Evolutionary conservation across 2,797 vertebrate genomes (phyloP).

Genomic region (Coendou prehensilis): DNA sequence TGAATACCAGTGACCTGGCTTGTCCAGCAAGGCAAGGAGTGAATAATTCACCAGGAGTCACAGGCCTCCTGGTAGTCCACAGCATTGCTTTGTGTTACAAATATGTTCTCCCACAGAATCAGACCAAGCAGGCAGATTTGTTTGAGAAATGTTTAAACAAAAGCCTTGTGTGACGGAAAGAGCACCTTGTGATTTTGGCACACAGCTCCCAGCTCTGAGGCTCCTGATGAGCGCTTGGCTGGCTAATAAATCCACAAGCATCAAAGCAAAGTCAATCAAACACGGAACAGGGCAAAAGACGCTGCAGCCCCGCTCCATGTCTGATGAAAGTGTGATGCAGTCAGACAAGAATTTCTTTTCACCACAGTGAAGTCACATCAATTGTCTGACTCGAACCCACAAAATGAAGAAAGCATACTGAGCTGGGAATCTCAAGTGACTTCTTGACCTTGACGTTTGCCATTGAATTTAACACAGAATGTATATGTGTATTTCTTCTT

Average conservation of each 20-base stretch:
- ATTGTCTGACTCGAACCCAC: slow-evolving; percentile 79
- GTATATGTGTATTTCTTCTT: background rate
- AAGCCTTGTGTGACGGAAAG: slow-evolving; percentile 81
- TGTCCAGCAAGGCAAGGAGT: slow-evolving; percentile 87
- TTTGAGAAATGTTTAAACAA: slow-evolving; percentile 89
- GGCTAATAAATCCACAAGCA: slow-evolving; percentile 77
- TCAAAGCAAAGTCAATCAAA: slow-evolving; percentile 74
- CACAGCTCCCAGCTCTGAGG: background rate
- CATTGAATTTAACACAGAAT: slow-evolving; percentile 48
- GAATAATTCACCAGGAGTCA: slow-evolving; percentile 89
- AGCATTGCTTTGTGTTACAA: slow-evolving; percentile 88
- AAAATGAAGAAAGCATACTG: slow-evolving; percentile 40
- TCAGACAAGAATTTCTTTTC: slow-evolving; percentile 80
- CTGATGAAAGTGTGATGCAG: slow-evolving; percentile 80
- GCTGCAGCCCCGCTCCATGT: background rate
- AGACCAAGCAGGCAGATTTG: slow-evolving; percentile 85
- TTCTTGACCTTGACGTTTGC: slow-evolving; percentile 75
- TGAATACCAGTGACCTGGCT: slow-evolving; percentile 80
- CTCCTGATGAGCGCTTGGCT: slow-evolving; percentile 67
- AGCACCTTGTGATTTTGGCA: slow-evolving; percentile 72
- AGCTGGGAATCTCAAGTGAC: slow-evolving; percentile 73
- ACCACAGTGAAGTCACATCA: slow-evolving; percentile 75
- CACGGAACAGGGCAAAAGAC: slow-evolving; percentile 74
- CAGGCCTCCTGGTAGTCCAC: slow-evolving; percentile 87
- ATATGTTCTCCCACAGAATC: slow-evolving; percentile 88